Evolutionary conservation across 2,797 vertebrate species (phyloP).

Genomic region (Etheostoma perlongum): DNA sequence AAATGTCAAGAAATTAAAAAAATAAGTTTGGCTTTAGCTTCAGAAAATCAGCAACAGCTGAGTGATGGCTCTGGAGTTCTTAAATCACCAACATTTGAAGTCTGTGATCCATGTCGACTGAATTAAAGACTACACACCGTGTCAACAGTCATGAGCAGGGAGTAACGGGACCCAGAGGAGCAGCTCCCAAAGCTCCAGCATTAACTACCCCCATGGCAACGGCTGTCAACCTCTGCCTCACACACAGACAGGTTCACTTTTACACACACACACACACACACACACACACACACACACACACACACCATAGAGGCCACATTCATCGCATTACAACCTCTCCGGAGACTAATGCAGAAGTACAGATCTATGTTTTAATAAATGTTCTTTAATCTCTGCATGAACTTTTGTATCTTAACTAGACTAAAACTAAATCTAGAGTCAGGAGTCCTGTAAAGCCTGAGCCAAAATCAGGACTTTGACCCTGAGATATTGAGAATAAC

Average conservation of each 20-base stretch:
- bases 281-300: neutral
- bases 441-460: too few relatives aligned
- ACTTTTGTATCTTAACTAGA: too few relatives aligned
- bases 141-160: constrained; percentile 47
- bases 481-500: too few relatives aligned
- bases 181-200: constrained; percentile 50
- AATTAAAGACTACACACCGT: constrained; percentile 39
- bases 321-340: neutral
- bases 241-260: neutral
- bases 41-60: neutral
- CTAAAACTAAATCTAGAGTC: too few relatives aligned
- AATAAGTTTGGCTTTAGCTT: neutral
- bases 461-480: too few relatives aligned
- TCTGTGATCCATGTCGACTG: constrained; percentile 15
- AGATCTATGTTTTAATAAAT: too few relatives aligned
- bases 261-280: constrained; percentile 1
- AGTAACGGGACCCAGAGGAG: constrained; percentile 51
- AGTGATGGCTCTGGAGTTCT: neutral
- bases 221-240: constrained; percentile 12
- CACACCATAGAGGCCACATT: neutral
- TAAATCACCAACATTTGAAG: neutral
- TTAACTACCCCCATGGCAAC: constrained; percentile 54
- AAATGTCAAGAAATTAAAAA: neutral
- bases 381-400: too few relatives aligned
- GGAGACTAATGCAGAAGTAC: too few relatives aligned